Percentiles rank a stretch among this genome's conserved stretches.
Evolutionary conservation across 2,797 vertebrate genomes (phyloP).

Genomic region (Malurus leucopterus): DNA sequence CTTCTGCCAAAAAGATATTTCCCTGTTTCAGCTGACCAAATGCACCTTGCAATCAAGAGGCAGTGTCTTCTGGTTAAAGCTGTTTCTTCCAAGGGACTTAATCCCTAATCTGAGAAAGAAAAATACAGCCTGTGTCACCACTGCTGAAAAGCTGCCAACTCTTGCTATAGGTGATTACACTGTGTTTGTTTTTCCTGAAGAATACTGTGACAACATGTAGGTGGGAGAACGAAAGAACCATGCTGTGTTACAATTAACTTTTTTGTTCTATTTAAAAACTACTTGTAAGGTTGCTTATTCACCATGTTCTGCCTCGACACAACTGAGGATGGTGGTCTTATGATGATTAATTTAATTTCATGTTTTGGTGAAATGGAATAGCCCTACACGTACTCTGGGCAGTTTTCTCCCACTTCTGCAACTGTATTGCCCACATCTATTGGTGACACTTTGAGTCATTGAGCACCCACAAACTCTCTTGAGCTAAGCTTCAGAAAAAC

Average conservation of each 20-base stretch:
- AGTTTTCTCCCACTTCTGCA: accelerated
- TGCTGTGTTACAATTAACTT: accelerated
- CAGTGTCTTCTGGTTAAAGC: background rate
- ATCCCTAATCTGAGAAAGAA: background rate
- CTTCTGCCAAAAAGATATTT: background rate
- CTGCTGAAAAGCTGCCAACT: background rate
- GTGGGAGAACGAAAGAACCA: background rate
- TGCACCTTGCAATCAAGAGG: background rate
- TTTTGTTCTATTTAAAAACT: background rate
- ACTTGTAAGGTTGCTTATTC: background rate
- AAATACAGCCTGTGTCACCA: background rate
- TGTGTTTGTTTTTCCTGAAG: background rate
- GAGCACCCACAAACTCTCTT: background rate
- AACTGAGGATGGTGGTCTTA: background rate
- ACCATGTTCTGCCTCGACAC: background rate
- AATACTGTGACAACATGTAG: background rate
- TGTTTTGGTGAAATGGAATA: background rate
- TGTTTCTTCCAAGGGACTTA: background rate
- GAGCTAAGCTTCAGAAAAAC: background rate
- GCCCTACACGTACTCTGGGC: background rate
- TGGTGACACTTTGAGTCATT: background rate
- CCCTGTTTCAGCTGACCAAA: background rate
- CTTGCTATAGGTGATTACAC: background rate
- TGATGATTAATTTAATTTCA: background rate
- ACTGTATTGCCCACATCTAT: background rate